Evolutionary conservation across 2,113 vertebrate species (phyloP), one percentile per base, ranked within the genome.

Genomic region (Carassius carassius): DNA sequence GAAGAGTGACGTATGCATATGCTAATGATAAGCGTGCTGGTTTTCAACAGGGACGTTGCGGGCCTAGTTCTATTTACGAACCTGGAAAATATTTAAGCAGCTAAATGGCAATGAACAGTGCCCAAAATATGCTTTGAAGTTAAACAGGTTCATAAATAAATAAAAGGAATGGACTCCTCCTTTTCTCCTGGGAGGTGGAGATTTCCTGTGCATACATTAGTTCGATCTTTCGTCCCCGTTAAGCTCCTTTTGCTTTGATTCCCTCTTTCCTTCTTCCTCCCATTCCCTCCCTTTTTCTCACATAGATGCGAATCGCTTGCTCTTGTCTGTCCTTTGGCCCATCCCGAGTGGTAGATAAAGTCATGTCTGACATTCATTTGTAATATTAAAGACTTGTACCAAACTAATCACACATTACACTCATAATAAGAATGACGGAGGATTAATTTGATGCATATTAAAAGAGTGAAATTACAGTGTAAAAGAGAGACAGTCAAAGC

Each of bases 121-220:
- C 83, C 85, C 23, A 37, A 73, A 84, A 84, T 62, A 81, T 67
- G 11, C 90, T 90, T 91, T 91, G 84, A 91, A 91, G 87, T 84
- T 74, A 81, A 91, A 88, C 60, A 85, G 60, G 56, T 87, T 91
- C 85, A 90, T 88, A 86, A 85, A 87, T 89, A 87, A 88, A 85
- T 89, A 65, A 88, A 79, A 7, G 25, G 13, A 54, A 12, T 1
- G 41, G 17, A 81, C 86, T 85, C 86, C 85, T 87, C 87, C 84
- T 62, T 44, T 51, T 85, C 62, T 76, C 87, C 56, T 13, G 65
- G 78, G 84, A 84, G 32, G 47, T 41, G 81, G 69, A 25, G 65
- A 78, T 73, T 58, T 86, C 78, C 70, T 70, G 44, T 70, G 82
- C 54, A 81, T 70, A 37, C 65, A n/a, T 65, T 82, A 41, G 3